Conservation (phyloP, 2,888 invertebrate genomes). For the Scaptomyza flava region DNA sequence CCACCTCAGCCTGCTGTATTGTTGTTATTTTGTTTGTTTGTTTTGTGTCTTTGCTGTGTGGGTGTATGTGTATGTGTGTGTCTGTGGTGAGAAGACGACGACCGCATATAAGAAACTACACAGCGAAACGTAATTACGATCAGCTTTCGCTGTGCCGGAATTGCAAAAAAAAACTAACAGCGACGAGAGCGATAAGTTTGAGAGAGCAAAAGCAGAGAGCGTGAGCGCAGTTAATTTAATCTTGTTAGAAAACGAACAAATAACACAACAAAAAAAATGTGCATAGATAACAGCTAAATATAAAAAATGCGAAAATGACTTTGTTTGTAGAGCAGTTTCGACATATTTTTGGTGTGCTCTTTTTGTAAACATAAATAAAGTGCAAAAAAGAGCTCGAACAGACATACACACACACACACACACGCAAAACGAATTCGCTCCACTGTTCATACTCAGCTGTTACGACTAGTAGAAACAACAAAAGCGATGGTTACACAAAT, state of each 20-base stretch:
- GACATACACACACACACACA: not conserved
- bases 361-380: slow-evolving; percentile 1
- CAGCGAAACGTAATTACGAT: slow-evolving; percentile 58
- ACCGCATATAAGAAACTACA: slow-evolving; percentile 37
- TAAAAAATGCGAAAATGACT: not conserved
- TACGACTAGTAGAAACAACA: slow-evolving; percentile 37
- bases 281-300: not conserved
- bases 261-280: not conserved
- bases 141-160: slow-evolving; percentile 51
- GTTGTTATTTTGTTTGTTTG: slow-evolving; percentile 18
- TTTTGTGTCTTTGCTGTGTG: slow-evolving; percentile 15
- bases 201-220: slow-evolving; percentile 1
- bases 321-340: not conserved
- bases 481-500: not conserved
- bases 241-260: not conserved
- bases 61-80: slow-evolving; percentile 46
- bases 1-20: slow-evolving; percentile 18
- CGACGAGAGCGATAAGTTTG: slow-evolving; percentile 18
- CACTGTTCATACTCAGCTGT: slow-evolving; percentile 52
- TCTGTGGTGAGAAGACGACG: slow-evolving; percentile 27
- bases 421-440: slow-evolving; percentile 29
- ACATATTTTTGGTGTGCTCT: not conserved
- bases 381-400: not conserved
- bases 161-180: slow-evolving; percentile 31
- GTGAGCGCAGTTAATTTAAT: slow-evolving; percentile 1